Percentiles rank a stretch among this genome's conserved stretches.
phyloP scores from a whole-genome alignment of 2,888 invertebrate genomes.

The Campoplex capitator region DNA sequence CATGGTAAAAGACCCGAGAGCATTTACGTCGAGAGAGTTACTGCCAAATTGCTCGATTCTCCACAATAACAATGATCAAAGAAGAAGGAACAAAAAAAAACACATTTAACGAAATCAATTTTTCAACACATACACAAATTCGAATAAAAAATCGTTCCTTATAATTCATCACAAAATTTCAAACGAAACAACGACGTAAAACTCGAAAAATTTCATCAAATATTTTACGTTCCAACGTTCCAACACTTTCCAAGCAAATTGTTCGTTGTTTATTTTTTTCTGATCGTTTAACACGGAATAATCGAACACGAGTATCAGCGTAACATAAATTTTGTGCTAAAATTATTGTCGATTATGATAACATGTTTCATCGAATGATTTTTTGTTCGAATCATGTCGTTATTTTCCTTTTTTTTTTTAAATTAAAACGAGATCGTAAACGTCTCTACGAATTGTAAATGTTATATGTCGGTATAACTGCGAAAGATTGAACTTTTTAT shows the following conservation, averaged over 20 bases:
- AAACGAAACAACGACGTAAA: background rate
- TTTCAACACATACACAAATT: background rate
- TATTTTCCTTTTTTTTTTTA: background rate
- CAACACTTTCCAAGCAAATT: background rate
- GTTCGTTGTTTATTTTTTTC: background rate
- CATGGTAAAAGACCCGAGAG: constrained; percentile 73
- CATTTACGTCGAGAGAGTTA: constrained; percentile 76
- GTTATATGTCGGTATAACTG: background rate
- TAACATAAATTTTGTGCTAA: background rate
- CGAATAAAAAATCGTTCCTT: background rate
- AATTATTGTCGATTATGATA: background rate
- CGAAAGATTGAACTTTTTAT: background rate
- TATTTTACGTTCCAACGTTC: background rate
- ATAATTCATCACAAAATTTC: background rate
- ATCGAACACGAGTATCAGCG: background rate
- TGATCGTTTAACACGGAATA: background rate
- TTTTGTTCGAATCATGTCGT: constrained; percentile 9
- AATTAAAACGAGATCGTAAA: background rate
- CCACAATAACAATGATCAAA: constrained; percentile 40
- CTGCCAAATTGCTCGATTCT: constrained; percentile 75
- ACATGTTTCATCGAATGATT: background rate
- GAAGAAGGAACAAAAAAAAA: background rate
- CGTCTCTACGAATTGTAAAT: background rate
- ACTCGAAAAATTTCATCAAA: background rate
- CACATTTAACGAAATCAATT: background rate